Evolutionary conservation across 2,797 vertebrate species (phyloP).

Genomic region (Falco columbarius): DNA sequence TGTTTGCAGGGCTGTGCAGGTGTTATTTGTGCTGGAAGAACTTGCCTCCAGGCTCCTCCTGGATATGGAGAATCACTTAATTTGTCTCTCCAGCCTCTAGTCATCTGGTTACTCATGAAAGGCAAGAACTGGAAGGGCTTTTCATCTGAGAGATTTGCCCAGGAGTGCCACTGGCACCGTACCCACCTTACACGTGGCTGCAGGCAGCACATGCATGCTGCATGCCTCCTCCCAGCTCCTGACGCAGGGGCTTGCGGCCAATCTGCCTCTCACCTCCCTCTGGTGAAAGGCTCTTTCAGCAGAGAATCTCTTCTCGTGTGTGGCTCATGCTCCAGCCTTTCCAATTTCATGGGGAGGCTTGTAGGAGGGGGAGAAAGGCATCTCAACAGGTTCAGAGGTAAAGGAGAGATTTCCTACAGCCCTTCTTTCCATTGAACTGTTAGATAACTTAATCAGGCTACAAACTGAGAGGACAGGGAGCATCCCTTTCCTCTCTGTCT

Average conservation of each 20-base stretch:
- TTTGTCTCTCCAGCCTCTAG: neutral
- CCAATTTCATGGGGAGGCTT: neutral
- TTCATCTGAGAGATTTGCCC: neutral
- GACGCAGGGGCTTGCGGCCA: neutral
- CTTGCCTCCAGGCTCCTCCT: neutral
- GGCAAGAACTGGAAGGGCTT: neutral
- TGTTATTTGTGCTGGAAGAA: neutral
- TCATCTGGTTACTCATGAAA: neutral
- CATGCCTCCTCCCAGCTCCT: neutral
- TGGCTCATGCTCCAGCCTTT: neutral
- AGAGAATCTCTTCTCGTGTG: neutral
- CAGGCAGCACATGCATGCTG: neutral
- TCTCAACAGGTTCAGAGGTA: neutral
- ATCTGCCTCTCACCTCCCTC: neutral
- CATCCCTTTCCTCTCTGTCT: rapidly evolving
- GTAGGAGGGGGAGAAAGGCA: neutral
- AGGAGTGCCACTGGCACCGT: neutral
- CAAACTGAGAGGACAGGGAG: rapidly evolving
- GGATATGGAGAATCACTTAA: neutral
- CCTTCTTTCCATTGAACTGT: rapidly evolving
- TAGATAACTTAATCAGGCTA: neutral
- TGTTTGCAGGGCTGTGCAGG: neutral
- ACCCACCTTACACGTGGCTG: neutral
- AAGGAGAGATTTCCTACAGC: neutral
- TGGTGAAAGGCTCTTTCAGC: neutral